Percentiles rank a stretch among this genome's conserved stretches.
Evolutionary conservation across 1,140 invertebrate species (phyloP).

Genomic region (Anoplophora glabripennis): DNA sequence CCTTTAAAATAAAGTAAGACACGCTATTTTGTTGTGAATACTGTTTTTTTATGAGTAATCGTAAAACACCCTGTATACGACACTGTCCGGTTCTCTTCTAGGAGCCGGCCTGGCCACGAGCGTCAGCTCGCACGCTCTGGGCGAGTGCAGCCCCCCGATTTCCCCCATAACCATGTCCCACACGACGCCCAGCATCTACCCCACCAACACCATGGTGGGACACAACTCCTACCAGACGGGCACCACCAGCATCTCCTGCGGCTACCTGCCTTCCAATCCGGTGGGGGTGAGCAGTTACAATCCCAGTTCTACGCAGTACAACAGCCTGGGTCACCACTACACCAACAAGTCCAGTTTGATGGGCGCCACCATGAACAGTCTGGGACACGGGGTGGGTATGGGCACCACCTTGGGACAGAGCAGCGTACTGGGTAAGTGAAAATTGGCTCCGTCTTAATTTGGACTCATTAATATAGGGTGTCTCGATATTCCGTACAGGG

Average conservation of each 20-base stretch:
- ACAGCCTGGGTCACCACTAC: constrained; percentile 54
- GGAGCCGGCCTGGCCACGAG: constrained; percentile 54
- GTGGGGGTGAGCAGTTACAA: constrained; percentile 27
- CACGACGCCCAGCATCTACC: constrained; percentile 49
- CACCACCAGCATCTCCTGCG: constrained; percentile 39
- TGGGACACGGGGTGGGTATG: constrained; percentile 30
- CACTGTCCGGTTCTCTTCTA: constrained; percentile 3
- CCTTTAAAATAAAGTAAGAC: too few species aligned
- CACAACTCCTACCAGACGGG: constrained; percentile 27
- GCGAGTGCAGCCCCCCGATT: constrained; percentile 57
- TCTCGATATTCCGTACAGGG: too few species aligned
- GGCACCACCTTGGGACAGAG: constrained; percentile 31
- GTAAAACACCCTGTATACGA: too few species aligned
- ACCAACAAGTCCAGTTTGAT: constrained; percentile 55
- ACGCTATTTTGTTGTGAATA: too few species aligned
- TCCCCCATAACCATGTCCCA: constrained; percentile 57
- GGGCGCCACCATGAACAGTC: constrained; percentile 29
- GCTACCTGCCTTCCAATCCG: constrained; percentile 26
- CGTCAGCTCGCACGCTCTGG: constrained; percentile 57
- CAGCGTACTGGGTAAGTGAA: constrained; percentile 24
- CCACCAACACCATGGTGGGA: constrained; percentile 41
- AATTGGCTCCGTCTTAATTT: too few species aligned
- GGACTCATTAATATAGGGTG: too few species aligned
- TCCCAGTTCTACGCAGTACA: constrained; percentile 46
- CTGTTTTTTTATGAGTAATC: too few species aligned